Conservation (phyloP, 2,888 invertebrate genomes). For the Smittia aterrima region DNA sequence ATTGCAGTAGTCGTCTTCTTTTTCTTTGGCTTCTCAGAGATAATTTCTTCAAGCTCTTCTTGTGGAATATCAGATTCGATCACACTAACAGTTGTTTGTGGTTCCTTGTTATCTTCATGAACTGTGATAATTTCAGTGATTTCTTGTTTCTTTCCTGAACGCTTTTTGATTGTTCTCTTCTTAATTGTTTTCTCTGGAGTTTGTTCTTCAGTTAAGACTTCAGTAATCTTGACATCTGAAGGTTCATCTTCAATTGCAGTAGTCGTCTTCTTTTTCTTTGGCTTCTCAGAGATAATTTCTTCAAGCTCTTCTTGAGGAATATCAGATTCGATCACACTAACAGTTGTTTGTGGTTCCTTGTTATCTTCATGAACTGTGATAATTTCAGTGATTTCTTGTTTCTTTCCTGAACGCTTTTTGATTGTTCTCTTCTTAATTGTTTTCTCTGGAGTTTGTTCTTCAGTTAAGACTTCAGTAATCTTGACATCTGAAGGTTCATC, state of each 20-base stretch:
- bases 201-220: neutral
- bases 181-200: neutral
- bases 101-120: neutral
- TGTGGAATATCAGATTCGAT: neutral
- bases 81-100: neutral
- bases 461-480: neutral
- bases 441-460: neutral
- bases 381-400: neutral
- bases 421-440: neutral
- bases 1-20: neutral
- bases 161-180: conserved; percentile 6
- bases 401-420: neutral
- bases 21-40: neutral
- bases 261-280: neutral
- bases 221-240: neutral
- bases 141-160: neutral
- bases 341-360: neutral
- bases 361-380: neutral
- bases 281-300: neutral
- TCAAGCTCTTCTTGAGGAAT: neutral
- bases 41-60: neutral
- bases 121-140: neutral
- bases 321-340: neutral
- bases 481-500: neutral
- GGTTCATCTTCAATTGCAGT: neutral